These are phyloP conservation scores for Arrhopalites spinosus DNA, from an alignment of 2,888 invertebrate genomes.

Conservation along the genomic window DNA sequence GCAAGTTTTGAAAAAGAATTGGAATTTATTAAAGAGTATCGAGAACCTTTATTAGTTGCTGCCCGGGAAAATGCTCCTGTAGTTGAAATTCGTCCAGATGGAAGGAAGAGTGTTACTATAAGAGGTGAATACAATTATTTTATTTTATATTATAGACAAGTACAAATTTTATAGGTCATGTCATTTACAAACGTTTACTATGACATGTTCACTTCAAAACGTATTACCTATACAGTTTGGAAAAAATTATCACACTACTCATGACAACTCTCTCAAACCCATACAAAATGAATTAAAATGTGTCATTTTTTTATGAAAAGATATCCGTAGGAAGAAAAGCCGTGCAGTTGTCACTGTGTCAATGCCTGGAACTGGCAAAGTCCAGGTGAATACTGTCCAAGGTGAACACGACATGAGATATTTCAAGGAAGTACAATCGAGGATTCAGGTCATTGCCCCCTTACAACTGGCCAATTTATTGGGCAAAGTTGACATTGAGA, in stretches of 20 bases:
- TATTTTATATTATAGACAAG: background rate
- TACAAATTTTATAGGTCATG: too few species aligned
- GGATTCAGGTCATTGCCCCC: constrained; percentile 84
- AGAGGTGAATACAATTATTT: constrained; percentile 63
- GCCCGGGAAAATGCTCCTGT: constrained; percentile 67
- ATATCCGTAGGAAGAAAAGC: too few species aligned
- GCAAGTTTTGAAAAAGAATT: constrained; percentile 73
- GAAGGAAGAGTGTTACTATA: constrained; percentile 72
- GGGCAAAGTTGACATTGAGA: constrained; percentile 81
- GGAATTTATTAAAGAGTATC: constrained; percentile 75
- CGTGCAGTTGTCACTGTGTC: constrained; percentile 78
- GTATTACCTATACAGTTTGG: too few species aligned
- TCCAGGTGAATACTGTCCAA: too few species aligned
- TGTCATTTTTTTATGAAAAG: too few species aligned
- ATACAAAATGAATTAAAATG: too few species aligned
- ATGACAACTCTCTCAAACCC: too few species aligned
- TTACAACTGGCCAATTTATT: constrained; percentile 77
- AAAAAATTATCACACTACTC: too few species aligned
- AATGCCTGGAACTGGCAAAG: constrained; percentile 80
- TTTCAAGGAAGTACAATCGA: constrained; percentile 71
- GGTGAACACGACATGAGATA: constrained; percentile 74
- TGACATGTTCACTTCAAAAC: too few species aligned
- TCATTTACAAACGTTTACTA: too few species aligned
- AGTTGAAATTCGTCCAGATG: constrained; percentile 67
- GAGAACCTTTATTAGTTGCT: constrained; percentile 67